phyloP scores from a whole-genome alignment of 2,888 invertebrate species.

The Terebella lapidaria region DNA sequence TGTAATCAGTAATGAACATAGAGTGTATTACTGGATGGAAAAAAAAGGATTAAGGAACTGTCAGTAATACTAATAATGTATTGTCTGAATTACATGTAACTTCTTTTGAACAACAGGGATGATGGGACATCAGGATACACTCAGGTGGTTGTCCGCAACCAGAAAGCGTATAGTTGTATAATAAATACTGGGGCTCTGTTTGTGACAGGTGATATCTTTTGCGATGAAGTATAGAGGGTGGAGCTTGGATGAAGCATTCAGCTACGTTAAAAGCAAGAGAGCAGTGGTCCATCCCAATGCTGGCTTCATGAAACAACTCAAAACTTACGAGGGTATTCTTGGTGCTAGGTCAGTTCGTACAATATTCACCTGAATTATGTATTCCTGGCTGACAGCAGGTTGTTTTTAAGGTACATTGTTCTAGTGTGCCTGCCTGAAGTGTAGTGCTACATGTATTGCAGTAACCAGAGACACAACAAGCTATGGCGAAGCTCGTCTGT shows the following conservation, averaged over 20 bases:
- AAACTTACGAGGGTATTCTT: slow-evolving; percentile 88
- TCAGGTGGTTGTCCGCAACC: too few relatives aligned
- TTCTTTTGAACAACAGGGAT: too few relatives aligned
- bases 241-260: slow-evolving; percentile 82
- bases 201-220: slow-evolving; percentile 69
- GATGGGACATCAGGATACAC: too few relatives aligned
- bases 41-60: too few relatives aligned
- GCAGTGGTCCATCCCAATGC: slow-evolving; percentile 94
- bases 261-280: slow-evolving; percentile 84
- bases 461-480: slow-evolving; percentile 84
- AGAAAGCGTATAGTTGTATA: too few relatives aligned
- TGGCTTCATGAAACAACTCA: slow-evolving; percentile 84
- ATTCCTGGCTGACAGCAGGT: background rate
- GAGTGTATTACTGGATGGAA: too few relatives aligned
- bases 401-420: background rate
- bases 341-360: slow-evolving; percentile 63
- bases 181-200: too few relatives aligned
- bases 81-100: too few relatives aligned
- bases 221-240: slow-evolving; percentile 97
- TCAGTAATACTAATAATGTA: too few relatives aligned
- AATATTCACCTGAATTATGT: background rate
- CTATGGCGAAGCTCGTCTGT: slow-evolving; percentile 89
- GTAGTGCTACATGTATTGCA: slow-evolving; percentile 46
- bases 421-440: background rate
- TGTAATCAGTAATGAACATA: too few relatives aligned